Percentiles rank a stretch among this genome's conserved stretches.
phyloP scores from a whole-genome alignment of 2,113 vertebrate species.

The Paradisaea rubra region DNA sequence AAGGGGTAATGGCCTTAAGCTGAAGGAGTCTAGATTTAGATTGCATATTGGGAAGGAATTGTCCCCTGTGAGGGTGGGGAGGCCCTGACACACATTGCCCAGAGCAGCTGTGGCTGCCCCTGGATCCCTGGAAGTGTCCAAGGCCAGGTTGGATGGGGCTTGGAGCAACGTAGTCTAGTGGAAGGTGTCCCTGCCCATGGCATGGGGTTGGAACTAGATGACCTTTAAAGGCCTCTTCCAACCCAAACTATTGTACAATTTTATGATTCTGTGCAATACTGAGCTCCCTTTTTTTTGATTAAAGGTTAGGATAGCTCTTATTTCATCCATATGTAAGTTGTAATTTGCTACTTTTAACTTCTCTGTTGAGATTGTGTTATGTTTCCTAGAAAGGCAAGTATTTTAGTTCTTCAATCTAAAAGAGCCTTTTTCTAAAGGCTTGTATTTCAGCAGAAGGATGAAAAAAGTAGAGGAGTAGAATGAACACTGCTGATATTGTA shows the following conservation, averaged over 20 bases:
- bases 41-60: background rate
- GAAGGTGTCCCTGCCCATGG: background rate
- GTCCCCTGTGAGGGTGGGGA: fast-evolving
- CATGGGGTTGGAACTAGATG: background rate
- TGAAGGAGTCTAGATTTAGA: background rate
- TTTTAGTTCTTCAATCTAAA: background rate
- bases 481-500: background rate
- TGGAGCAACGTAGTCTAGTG: fast-evolving
- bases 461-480: background rate
- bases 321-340: background rate
- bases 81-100: background rate
- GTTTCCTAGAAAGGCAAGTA: background rate
- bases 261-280: background rate
- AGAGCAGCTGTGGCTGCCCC: background rate
- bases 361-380: background rate
- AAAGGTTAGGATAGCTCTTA: background rate
- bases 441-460: background rate
- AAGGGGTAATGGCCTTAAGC: background rate
- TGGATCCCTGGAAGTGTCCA: background rate
- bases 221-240: background rate
- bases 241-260: background rate
- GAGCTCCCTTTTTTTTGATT: background rate
- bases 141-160: fast-evolving
- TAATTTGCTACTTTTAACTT: background rate
- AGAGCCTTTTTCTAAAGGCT: background rate